These are phyloP conservation scores for Muscicapa comitata DNA, from an alignment of 2,797 vertebrate genomes.

Conservation along the genomic window DNA sequence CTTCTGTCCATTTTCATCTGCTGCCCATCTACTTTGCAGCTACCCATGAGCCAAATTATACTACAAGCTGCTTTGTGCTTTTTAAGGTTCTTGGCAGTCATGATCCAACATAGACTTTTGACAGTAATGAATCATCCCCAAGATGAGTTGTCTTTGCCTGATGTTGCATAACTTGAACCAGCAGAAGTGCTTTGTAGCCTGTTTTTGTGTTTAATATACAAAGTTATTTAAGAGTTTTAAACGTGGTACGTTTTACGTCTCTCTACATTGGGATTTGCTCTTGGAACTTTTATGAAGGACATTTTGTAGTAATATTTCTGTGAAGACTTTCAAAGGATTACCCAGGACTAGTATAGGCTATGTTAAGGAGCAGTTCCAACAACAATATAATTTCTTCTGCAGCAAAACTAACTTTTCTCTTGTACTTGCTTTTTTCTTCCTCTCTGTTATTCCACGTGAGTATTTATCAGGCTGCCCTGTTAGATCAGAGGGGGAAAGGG, in stretches of 20 bases:
- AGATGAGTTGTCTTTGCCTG: background rate
- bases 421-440: background rate
- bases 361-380: background rate
- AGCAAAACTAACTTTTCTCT: background rate
- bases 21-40: background rate
- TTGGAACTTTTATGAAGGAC: background rate
- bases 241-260: fast-evolving
- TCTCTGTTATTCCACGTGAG: fast-evolving
- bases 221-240: background rate
- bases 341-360: background rate
- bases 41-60: background rate
- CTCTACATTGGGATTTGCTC: background rate
- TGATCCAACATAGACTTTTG: background rate
- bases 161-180: background rate
- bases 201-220: background rate
- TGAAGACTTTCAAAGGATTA: background rate
- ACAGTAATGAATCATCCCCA: background rate
- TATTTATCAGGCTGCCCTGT: background rate
- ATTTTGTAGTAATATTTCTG: background rate
- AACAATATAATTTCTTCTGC: background rate
- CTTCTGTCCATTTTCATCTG: background rate
- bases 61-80: background rate
- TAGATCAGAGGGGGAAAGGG: background rate
- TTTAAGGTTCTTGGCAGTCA: background rate
- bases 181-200: background rate